Conservation (phyloP, 1,140 invertebrate species). For the Paramacrobiotus metropolitanus region DNA sequence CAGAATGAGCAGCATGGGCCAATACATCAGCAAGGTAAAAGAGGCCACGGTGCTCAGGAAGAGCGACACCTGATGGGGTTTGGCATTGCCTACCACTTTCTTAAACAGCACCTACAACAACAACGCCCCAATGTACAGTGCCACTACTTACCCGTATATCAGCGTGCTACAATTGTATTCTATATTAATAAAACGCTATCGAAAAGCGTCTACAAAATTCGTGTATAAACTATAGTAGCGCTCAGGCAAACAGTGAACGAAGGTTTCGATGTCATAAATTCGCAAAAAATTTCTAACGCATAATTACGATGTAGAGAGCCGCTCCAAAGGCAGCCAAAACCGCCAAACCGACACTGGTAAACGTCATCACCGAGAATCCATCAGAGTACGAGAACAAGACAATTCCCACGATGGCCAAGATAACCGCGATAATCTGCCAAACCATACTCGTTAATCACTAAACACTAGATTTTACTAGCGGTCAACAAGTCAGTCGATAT, state of each 20-base stretch:
- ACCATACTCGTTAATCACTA: too few species aligned
- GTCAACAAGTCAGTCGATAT: too few species aligned
- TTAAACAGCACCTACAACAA: background rate
- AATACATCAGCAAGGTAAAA: background rate
- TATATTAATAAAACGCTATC: too few species aligned
- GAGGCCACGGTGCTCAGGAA: background rate
- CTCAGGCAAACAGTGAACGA: too few species aligned
- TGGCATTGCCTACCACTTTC: background rate
- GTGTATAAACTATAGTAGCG: too few species aligned
- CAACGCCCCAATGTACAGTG: too few species aligned
- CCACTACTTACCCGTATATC: too few species aligned
- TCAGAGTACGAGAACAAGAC: background rate
- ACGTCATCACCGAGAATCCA: background rate
- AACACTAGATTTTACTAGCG: too few species aligned
- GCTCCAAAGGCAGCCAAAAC: background rate
- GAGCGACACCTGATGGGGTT: background rate
- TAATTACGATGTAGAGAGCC: background rate
- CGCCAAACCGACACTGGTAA: background rate
- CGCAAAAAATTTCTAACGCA: too few species aligned
- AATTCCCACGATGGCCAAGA: background rate
- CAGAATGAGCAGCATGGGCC: background rate
- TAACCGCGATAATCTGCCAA: background rate
- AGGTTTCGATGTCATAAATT: too few species aligned
- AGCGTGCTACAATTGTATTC: too few species aligned
- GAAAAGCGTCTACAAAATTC: too few species aligned